Percentiles rank a stretch among this genome's conserved stretches.
Evolutionary conservation across 2,797 vertebrate species (phyloP).

Genomic region (Salarias fasciatus): DNA sequence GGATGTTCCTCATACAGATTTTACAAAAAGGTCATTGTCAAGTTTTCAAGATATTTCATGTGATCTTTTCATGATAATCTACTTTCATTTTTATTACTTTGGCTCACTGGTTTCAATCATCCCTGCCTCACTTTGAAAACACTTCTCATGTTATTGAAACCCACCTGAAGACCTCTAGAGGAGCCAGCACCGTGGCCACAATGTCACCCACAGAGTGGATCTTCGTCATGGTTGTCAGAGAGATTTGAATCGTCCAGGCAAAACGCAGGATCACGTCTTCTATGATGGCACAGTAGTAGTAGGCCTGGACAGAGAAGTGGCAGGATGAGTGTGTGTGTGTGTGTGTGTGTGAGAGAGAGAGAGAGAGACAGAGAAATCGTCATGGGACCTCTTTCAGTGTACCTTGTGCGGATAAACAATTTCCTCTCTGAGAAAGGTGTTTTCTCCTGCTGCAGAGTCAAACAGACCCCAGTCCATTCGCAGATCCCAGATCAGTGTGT

Average conservation of each 20-base stretch:
- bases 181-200: constrained; percentile 92
- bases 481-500: constrained; percentile 98
- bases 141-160: constrained; percentile 22
- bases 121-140: too few species aligned
- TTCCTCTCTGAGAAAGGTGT: constrained; percentile 97
- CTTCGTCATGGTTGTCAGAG: constrained; percentile 85
- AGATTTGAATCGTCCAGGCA: constrained; percentile 95
- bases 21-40: too few species aligned
- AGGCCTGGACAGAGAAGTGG: constrained; percentile 83
- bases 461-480: constrained; percentile 99
- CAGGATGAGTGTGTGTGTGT: constrained; percentile 16
- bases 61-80: too few species aligned
- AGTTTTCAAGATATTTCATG: too few species aligned
- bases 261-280: constrained; percentile 97
- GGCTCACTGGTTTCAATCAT: too few species aligned
- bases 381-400: too few species aligned
- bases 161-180: constrained; percentile 97
- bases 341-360: constrained; percentile 4
- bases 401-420: constrained; percentile 99
- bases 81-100: background rate
- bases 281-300: constrained; percentile 98
- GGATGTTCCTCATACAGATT: too few species aligned
- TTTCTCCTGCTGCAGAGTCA: constrained; percentile 96
- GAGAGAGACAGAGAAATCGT: background rate
- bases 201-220: constrained; percentile 87